phyloP scores from a whole-genome alignment of 2,797 vertebrate species.

The Novumbra hubbsi region DNA sequence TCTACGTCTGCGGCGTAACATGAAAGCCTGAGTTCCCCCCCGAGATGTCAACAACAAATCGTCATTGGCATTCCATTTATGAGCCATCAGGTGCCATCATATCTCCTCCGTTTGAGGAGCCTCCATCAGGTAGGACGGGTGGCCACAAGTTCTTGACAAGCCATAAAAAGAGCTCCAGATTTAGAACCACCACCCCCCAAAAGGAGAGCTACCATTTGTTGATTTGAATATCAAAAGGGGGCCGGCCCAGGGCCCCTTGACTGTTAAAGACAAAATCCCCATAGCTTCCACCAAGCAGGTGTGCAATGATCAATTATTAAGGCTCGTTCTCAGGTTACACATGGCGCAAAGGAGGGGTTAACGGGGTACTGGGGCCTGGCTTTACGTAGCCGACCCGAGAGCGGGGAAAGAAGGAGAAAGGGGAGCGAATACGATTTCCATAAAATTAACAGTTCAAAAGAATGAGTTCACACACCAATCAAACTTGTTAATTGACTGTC shows the following conservation, averaged over 20 bases:
- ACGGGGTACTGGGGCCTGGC: constrained; percentile 32
- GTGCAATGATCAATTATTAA: constrained; percentile 99
- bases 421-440: constrained; percentile 94
- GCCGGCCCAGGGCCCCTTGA: constrained; percentile 77
- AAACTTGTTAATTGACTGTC: constrained; percentile 99
- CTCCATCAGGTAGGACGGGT: constrained; percentile 84
- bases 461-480: constrained; percentile 99
- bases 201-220: constrained; percentile 82
- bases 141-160: constrained; percentile 62
- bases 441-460: constrained; percentile 99
- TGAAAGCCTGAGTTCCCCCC: constrained; percentile 75
- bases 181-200: constrained; percentile 74
- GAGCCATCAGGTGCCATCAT: constrained; percentile 93
- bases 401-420: constrained; percentile 74
- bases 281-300: constrained; percentile 94
- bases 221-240: constrained; percentile 99
- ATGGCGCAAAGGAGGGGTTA: constrained; percentile 39
- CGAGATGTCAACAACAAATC: constrained; percentile 90
- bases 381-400: constrained; percentile 85
- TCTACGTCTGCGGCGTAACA: constrained; percentile 73
- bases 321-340: constrained; percentile 91
- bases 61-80: constrained; percentile 95
- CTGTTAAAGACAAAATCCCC: constrained; percentile 82
- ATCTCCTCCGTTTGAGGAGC: constrained; percentile 69
- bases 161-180: constrained; percentile 80